Percentiles rank a stretch among this genome's conserved stretches.
Conservation (phyloP, 2,888 invertebrate genomes). For the Leucophora obtusa region DNA sequence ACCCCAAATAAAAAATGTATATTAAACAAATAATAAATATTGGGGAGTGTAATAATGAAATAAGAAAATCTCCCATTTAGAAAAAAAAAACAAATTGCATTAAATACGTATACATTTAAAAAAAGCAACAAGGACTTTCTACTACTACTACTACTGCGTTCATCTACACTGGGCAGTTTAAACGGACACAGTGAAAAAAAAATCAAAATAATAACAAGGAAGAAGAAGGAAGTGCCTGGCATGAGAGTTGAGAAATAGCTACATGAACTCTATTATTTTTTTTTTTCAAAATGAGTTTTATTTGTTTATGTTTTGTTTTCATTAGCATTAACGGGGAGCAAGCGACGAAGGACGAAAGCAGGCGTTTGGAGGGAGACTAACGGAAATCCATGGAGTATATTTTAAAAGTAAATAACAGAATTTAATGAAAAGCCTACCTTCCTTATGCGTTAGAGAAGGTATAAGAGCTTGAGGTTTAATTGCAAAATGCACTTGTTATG, state of each 20-base stretch:
- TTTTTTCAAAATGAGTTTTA: slow-evolving; percentile 14
- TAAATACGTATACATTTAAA: slow-evolving; percentile 31
- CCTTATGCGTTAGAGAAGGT: slow-evolving; percentile 50
- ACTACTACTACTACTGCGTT: neutral
- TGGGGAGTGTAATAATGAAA: slow-evolving; percentile 58
- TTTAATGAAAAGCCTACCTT: slow-evolving; percentile 53
- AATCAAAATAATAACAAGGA: slow-evolving; percentile 35
- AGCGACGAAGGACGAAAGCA: neutral
- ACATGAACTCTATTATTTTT: slow-evolving; percentile 43
- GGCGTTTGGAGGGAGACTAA: slow-evolving; percentile 22
- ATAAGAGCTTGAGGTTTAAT: neutral
- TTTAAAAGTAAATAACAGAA: slow-evolving; percentile 58
- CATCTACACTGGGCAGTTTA: slow-evolving; percentile 36
- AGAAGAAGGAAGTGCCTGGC: slow-evolving; percentile 45
- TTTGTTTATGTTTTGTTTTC: slow-evolving; percentile 39
- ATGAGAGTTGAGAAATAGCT: slow-evolving; percentile 46
- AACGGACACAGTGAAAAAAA: slow-evolving; percentile 39
- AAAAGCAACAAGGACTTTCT: slow-evolving; percentile 32
- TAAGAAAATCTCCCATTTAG: slow-evolving; percentile 38
- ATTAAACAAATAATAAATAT: slow-evolving; percentile 52
- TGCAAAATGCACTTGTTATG: slow-evolving; percentile 53
- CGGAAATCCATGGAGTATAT: slow-evolving; percentile 61
- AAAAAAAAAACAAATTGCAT: slow-evolving; percentile 62
- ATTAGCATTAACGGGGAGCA: slow-evolving; percentile 44
- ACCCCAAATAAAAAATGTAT: slow-evolving; percentile 46